Percentiles rank a stretch among this genome's conserved stretches.
These are phyloP conservation scores for Bimastos eiseni DNA, from an alignment of 2,888 invertebrate species.

Conservation along the genomic window DNA sequence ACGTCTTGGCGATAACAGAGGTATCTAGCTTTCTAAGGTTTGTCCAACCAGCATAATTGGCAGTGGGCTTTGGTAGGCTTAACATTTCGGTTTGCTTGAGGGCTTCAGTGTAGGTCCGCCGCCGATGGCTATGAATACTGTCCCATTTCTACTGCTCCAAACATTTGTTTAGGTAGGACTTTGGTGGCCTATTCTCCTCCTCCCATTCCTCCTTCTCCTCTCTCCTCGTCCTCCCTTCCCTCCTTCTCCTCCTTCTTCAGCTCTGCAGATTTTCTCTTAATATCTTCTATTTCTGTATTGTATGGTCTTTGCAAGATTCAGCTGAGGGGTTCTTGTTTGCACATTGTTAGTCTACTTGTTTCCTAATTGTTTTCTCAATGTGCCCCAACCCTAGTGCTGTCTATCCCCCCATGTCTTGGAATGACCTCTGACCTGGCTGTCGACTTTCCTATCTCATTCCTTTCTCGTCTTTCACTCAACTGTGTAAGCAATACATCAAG, in stretches of 20 bases:
- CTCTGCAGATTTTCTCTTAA: background rate
- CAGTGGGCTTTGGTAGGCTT: background rate
- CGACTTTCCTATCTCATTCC: background rate
- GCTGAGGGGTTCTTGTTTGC: background rate
- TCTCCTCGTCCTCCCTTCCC: background rate
- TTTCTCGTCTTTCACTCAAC: background rate
- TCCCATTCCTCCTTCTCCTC: background rate
- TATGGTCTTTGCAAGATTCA: background rate
- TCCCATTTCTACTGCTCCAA: background rate
- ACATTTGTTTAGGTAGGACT: background rate
- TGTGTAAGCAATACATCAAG: background rate
- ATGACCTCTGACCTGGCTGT: background rate
- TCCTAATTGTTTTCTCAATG: background rate
- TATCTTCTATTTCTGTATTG: background rate
- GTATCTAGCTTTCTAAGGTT: background rate
- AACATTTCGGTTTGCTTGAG: conserved; percentile 3
- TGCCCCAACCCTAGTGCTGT: background rate
- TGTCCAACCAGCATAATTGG: background rate
- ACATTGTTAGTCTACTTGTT: background rate
- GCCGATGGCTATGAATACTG: background rate
- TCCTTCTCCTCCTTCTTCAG: background rate
- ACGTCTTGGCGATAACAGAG: background rate
- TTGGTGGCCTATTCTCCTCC: conserved; percentile 8
- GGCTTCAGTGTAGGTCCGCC: background rate
- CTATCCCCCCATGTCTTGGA: background rate